A percentile compares a stretch with the other conserved stretches of the same genome.
Conservation (phyloP, 2,888 invertebrate genomes). For the Drosophila neonasuta region DNA sequence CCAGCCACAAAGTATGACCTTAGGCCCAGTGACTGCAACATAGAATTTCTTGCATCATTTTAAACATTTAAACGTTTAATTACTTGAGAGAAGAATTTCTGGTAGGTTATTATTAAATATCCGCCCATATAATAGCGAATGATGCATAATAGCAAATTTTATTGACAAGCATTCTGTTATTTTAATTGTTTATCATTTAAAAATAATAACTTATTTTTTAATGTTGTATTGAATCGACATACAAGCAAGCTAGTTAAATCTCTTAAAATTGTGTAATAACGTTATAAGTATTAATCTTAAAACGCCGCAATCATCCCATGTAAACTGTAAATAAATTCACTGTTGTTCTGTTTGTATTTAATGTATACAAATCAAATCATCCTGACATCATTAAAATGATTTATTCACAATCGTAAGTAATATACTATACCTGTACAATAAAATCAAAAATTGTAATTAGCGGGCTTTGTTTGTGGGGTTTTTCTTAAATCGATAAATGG, state of each 20-base stretch:
- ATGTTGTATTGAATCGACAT: constrained; percentile 58
- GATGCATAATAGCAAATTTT: constrained; percentile 74
- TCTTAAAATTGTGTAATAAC: constrained; percentile 52
- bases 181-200: constrained; percentile 76
- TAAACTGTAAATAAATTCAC: constrained; percentile 58
- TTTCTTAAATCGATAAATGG: background rate
- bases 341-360: constrained; percentile 50
- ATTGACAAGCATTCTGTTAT: constrained; percentile 64
- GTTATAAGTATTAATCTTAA: constrained; percentile 59
- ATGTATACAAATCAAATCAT: constrained; percentile 32
- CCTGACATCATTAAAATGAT: constrained; percentile 21
- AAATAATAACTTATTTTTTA: constrained; percentile 79
- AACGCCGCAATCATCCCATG: constrained; percentile 59
- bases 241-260: constrained; percentile 57
- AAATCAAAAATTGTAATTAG: background rate
- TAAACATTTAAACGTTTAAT: constrained; percentile 32
- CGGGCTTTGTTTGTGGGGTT: background rate
- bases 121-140: constrained; percentile 58
- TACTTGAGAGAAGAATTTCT: constrained; percentile 49
- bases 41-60: constrained; percentile 42
- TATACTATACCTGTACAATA: background rate
- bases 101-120: constrained; percentile 53
- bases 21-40: constrained; percentile 64
- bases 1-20: constrained; percentile 68
- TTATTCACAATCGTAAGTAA: constrained; percentile 17